Conservation (phyloP, 2,888 invertebrate genomes). For the Falcaria lacertinaria region DNA sequence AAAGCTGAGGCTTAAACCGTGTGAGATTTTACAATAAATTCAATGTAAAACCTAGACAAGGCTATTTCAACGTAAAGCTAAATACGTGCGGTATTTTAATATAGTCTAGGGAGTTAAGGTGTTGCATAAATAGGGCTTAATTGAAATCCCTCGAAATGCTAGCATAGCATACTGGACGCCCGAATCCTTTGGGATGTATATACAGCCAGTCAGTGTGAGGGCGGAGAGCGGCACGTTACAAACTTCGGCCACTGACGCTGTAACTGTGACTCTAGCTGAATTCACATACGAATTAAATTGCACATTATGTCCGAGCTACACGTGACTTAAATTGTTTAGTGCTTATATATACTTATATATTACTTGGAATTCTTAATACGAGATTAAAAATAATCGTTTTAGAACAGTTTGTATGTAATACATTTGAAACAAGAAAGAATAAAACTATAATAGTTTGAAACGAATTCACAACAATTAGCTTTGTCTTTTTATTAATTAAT, state of each 20-base stretch:
- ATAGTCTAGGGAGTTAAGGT: conserved; percentile 36
- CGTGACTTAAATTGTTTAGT: conserved; percentile 44
- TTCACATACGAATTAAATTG: conserved; percentile 60
- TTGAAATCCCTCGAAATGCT: conserved; percentile 54
- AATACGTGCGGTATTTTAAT: conserved; percentile 19
- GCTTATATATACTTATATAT: conserved; percentile 21
- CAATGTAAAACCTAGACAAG: neutral
- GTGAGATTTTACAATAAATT: no score
- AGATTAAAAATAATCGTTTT: no score
- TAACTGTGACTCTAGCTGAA: conserved; percentile 44
- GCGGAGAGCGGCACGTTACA: conserved; percentile 43
- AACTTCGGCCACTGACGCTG: conserved; percentile 63
- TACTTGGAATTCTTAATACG: no score
- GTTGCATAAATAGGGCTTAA: conserved; percentile 62
- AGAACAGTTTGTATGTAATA: no score
- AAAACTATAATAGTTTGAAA: no score
- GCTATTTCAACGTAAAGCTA: neutral
- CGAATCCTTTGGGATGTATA: conserved; percentile 43
- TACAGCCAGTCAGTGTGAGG: no score
- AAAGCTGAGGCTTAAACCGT: no score
- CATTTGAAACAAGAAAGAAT: no score
- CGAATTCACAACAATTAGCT: no score
- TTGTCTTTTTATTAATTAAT: no score
- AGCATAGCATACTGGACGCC: conserved; percentile 47
- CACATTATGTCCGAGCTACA: conserved; percentile 46